A percentile compares a stretch with the other conserved stretches of the same genome.
These are phyloP conservation scores for Cantharis nigra DNA, from an alignment of 2,888 invertebrate species.

Conservation along the genomic window DNA sequence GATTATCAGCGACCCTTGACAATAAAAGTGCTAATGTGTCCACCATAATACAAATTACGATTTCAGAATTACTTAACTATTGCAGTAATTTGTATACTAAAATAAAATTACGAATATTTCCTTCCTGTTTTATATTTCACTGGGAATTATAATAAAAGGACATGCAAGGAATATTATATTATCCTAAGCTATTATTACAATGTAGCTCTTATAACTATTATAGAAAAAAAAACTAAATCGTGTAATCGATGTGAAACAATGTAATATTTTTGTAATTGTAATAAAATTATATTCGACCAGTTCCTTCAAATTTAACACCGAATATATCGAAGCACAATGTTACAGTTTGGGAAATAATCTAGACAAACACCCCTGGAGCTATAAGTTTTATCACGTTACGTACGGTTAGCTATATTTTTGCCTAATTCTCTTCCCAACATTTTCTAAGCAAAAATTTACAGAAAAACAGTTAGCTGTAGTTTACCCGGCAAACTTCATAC, in stretches of 20 bases:
- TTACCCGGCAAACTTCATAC: too few relatives aligned
- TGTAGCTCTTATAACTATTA: background rate
- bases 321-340: too few relatives aligned
- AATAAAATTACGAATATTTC: background rate
- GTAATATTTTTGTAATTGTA: background rate
- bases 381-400: too few relatives aligned
- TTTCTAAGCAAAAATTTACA: too few relatives aligned
- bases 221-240: background rate
- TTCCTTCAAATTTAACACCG: too few relatives aligned
- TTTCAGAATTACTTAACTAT: background rate
- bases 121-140: background rate
- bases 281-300: background rate
- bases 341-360: too few relatives aligned
- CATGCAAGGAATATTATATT: background rate
- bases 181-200: background rate
- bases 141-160: background rate
- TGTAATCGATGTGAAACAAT: background rate
- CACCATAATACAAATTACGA: background rate
- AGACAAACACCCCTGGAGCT: too few relatives aligned
- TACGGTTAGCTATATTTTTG: too few relatives aligned
- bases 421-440: too few relatives aligned
- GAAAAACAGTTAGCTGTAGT: too few relatives aligned
- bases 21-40: constrained; percentile 18
- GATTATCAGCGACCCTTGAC: constrained; percentile 5
- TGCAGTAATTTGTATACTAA: background rate